Percentiles rank a stretch among this genome's conserved stretches.
phyloP scores from a whole-genome alignment of 2,888 invertebrate genomes.

The Xestia rhomboidea region DNA sequence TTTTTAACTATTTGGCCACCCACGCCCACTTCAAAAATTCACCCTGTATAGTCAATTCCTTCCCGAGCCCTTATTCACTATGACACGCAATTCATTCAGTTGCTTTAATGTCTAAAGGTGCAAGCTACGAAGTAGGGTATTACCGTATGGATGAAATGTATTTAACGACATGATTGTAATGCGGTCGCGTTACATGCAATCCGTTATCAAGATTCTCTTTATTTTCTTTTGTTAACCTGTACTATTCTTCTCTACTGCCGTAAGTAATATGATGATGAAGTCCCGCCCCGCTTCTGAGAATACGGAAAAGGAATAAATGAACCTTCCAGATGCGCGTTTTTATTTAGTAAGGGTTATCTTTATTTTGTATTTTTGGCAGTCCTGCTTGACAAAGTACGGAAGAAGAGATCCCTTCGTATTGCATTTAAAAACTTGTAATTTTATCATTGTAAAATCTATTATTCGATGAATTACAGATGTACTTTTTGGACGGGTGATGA shows the following conservation, averaged over 20 bases:
- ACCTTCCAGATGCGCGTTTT: not conserved
- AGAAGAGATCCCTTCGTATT: not conserved
- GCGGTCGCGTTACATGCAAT: not conserved
- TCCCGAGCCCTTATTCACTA: not conserved
- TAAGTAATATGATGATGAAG: not conserved
- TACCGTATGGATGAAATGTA: not conserved
- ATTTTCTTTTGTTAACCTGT: not conserved
- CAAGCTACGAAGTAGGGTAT: not conserved
- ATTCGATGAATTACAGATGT: conserved; percentile 73
- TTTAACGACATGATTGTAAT: not conserved
- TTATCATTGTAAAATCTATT: not conserved
- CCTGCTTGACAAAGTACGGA: not conserved
- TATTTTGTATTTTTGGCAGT: not conserved
- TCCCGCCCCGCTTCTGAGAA: not conserved
- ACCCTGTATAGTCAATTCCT: no score
- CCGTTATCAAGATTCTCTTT: not conserved
- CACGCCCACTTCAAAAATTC: no score
- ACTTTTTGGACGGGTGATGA: conserved; percentile 74
- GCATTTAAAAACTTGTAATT: not conserved
- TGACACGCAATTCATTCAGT: not conserved
- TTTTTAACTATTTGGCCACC: no score
- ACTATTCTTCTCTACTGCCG: not conserved
- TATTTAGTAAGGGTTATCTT: not conserved
- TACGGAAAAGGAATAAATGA: not conserved
- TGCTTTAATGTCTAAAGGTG: not conserved